Percentiles rank a stretch among this genome's conserved stretches.
These are phyloP conservation scores for Allobates femoralis DNA, from an alignment of 2,797 vertebrate species.

Conservation along the genomic window DNA sequence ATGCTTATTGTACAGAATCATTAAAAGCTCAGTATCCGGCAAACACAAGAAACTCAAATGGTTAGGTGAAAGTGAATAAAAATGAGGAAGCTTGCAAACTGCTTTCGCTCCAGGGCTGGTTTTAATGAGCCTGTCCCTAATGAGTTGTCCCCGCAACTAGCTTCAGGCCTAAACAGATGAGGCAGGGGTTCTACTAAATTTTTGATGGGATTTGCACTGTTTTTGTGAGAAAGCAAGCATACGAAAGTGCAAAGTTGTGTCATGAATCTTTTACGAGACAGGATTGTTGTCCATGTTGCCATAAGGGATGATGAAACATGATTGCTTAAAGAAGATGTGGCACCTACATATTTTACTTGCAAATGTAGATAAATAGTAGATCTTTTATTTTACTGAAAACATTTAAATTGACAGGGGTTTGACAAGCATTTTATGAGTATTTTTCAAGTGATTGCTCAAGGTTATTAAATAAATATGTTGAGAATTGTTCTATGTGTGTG, in stretches of 20 bases:
- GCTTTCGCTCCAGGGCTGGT: slow-evolving; percentile 86
- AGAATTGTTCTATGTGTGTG: neutral
- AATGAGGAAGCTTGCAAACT: slow-evolving; percentile 80
- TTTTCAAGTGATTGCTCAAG: slow-evolving; percentile 52
- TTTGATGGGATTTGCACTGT: slow-evolving; percentile 87
- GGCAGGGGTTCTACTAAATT: slow-evolving; percentile 88
- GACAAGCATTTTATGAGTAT: slow-evolving; percentile 22
- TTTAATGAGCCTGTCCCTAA: slow-evolving; percentile 90
- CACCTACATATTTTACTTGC: slow-evolving; percentile 63
- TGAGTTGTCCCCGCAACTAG: slow-evolving; percentile 89
- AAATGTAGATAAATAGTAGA: slow-evolving; percentile 56
- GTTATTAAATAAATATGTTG: slow-evolving; percentile 31
- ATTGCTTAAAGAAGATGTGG: slow-evolving; percentile 73
- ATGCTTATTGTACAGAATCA: slow-evolving; percentile 69
- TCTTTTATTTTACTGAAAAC: slow-evolving; percentile 27
- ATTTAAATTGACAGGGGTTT: slow-evolving; percentile 54
- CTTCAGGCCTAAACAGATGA: slow-evolving; percentile 89
- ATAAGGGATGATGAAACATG: slow-evolving; percentile 71
- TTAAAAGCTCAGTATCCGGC: slow-evolving; percentile 71
- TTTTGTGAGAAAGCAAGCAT: slow-evolving; percentile 81
- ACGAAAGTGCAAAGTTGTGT: slow-evolving; percentile 77
- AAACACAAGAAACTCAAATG: slow-evolving; percentile 70
- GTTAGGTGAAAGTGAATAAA: slow-evolving; percentile 81
- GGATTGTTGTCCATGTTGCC: slow-evolving; percentile 78
- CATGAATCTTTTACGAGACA: slow-evolving; percentile 83